Percentiles rank a stretch among this genome's conserved stretches.
phyloP scores from a whole-genome alignment of 1,140 invertebrate genomes.

The Listronotus oregonensis region DNA sequence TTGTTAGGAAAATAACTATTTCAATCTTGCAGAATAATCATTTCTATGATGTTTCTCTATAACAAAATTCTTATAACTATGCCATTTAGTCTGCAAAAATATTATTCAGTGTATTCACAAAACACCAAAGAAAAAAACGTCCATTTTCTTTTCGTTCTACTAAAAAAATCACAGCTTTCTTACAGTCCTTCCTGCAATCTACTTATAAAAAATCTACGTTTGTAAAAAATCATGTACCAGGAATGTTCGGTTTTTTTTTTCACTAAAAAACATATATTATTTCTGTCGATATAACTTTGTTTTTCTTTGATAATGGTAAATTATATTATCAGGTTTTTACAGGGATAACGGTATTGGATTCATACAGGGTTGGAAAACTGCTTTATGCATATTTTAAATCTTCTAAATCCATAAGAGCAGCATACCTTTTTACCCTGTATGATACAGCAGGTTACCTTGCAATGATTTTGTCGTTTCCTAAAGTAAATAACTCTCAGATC shows the following conservation, averaged over 20 bases:
- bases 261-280: conserved; percentile 9
- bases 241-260: not conserved
- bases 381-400: conserved; percentile 11
- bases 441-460: conserved; percentile 11
- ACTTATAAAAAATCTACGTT: conserved; percentile 5
- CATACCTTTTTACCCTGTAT: not conserved
- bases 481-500: not conserved
- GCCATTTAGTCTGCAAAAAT: no score
- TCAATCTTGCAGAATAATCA: no score
- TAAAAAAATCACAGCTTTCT: conserved; percentile 49
- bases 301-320: no score
- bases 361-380: not conserved
- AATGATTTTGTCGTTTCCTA: conserved; percentile 1
- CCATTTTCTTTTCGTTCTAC: conserved; percentile 30
- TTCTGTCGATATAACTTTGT: no score
- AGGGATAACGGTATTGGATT: no score
- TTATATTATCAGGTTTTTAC: no score
- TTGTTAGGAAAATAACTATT: no score
- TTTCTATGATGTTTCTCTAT: no score
- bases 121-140: not conserved
- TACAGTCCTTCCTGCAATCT: conserved; percentile 39
- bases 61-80: no score
- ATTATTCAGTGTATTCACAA: conserved; percentile 5
- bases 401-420: not conserved
- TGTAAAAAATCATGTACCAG: not conserved